Percentiles rank a stretch among this genome's conserved stretches.
Evolutionary conservation across 2,113 vertebrate genomes (phyloP).

Genomic region (Ptychochromis oligacanthus): DNA sequence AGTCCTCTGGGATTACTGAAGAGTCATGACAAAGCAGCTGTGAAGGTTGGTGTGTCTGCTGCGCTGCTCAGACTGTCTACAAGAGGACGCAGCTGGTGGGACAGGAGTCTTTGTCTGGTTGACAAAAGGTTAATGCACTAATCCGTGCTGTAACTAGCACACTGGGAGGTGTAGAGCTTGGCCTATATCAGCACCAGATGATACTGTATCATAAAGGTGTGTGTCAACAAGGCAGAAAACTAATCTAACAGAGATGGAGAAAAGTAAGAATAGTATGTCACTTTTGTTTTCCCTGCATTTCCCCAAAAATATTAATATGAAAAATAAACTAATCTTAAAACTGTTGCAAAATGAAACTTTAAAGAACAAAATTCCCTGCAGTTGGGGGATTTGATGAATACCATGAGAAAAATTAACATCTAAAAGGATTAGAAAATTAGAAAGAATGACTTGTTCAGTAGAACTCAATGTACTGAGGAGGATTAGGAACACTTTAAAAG

Average conservation of each 20-base stretch:
- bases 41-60: constrained; percentile 24
- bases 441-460: background rate
- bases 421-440: background rate
- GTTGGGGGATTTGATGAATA: background rate
- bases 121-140: constrained; percentile 36
- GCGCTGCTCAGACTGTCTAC: constrained; percentile 49
- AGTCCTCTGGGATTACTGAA: constrained; percentile 42
- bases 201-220: background rate
- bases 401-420: background rate
- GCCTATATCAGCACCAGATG: background rate
- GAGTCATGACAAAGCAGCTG: constrained; percentile 19
- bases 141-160: constrained; percentile 22
- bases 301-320: too few relatives aligned
- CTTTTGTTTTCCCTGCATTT: background rate
- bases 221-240: background rate
- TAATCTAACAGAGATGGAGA: background rate
- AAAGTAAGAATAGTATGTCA: accelerated
- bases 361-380: background rate
- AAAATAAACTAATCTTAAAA: background rate
- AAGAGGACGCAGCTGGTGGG: background rate
- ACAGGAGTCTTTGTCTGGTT: constrained; percentile 17
- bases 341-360: background rate
- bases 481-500: constrained; percentile 59
- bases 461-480: background rate
- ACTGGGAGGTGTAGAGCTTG: background rate